Percentiles rank a stretch among this genome's conserved stretches.
phyloP scores from a whole-genome alignment of 92 coral and sea anemone genomes.

The Palythoa heliodiscus region DNA sequence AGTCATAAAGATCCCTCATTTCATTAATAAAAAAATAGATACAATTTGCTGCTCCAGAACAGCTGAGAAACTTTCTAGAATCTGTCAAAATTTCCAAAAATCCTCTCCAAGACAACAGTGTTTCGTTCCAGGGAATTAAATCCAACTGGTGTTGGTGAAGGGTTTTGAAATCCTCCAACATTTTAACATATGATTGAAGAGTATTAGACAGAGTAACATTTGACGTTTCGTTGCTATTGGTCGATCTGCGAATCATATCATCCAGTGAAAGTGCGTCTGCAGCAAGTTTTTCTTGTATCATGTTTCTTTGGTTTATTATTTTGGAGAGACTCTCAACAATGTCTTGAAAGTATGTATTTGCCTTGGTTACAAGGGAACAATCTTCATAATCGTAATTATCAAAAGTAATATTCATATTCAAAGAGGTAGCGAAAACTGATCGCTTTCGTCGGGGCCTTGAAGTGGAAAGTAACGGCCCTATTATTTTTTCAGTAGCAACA shows the following conservation, averaged over 20 bases:
- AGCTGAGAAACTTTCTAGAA: conserved; percentile 18
- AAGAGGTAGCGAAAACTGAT: neutral
- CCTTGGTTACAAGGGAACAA: conserved; percentile 35
- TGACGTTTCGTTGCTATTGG: neutral
- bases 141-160: neutral
- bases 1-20: conserved; percentile 48
- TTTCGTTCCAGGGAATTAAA: conserved; percentile 18
- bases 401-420: neutral
- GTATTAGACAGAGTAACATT: neutral
- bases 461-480: conserved; percentile 10
- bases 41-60: conserved; percentile 54
- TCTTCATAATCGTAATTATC: neutral
- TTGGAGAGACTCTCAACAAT: conserved; percentile 27
- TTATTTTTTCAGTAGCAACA: conserved; percentile 41
- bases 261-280: conserved; percentile 24
- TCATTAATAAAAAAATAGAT: conserved; percentile 26
- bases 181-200: neutral
- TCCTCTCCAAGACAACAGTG: conserved; percentile 15
- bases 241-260: neutral
- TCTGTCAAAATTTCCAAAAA: conserved; percentile 25
- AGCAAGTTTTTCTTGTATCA: neutral
- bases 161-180: neutral
- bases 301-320: neutral
- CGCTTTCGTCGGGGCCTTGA: neutral
- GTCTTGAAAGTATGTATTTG: conserved; percentile 36